Evolutionary conservation across 1,140 invertebrate species (phyloP).

Genomic region (Drosophila ficusphila): DNA sequence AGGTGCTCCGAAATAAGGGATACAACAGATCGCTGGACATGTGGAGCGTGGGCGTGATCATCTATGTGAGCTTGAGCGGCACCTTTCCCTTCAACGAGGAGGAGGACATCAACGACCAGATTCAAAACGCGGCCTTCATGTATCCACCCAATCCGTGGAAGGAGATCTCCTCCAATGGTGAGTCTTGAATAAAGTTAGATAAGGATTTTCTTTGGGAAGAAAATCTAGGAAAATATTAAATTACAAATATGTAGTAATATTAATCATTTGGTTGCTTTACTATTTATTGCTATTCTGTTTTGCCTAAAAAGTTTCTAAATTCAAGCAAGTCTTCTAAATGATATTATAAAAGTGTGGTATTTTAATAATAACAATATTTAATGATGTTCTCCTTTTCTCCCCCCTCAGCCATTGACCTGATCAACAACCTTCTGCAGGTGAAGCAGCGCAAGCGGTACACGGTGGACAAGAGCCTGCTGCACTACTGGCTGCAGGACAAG

Average conservation of each 20-base stretch:
- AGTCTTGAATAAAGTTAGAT: neutral
- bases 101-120: slow-evolving; percentile 99
- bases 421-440: slow-evolving; percentile 98
- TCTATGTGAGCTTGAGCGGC: slow-evolving; percentile 98
- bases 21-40: slow-evolving; percentile 99
- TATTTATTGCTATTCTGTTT: too few species aligned
- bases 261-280: too few species aligned
- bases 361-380: too few species aligned
- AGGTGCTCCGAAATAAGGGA: slow-evolving; percentile 98
- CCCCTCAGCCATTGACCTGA: slow-evolving; percentile 96
- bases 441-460: slow-evolving; percentile 98
- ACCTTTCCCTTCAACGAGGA: slow-evolving; percentile 99
- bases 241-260: too few species aligned
- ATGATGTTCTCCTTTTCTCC: neutral
- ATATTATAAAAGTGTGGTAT: too few species aligned
- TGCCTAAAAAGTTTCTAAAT: too few species aligned
- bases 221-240: too few species aligned
- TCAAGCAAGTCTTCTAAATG: too few species aligned
- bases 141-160: slow-evolving; percentile 99
- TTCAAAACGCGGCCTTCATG: slow-evolving; percentile 99
- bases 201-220: too few species aligned
- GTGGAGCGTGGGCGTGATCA: slow-evolving; percentile 99
- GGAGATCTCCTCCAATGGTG: slow-evolving; percentile 98
- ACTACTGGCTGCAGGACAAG: slow-evolving; percentile 98
- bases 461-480: slow-evolving; percentile 97